A percentile compares a stretch with the other conserved stretches of the same genome.
Evolutionary conservation across 2,888 invertebrate genomes (phyloP).

Genomic region (Agriopis marginaria): DNA sequence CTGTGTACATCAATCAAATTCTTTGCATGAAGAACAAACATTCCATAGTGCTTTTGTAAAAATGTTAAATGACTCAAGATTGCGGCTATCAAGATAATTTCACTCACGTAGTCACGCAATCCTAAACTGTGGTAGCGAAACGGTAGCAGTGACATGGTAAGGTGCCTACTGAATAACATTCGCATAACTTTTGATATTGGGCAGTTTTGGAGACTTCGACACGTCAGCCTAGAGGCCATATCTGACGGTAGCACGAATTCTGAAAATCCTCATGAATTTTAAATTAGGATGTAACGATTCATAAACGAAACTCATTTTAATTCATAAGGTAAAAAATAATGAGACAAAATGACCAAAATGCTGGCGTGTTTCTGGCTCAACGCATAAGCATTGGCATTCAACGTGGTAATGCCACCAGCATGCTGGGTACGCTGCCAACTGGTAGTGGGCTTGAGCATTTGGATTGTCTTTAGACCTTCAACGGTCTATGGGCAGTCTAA

Average conservation of each 20-base stretch:
- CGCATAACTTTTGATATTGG: slow-evolving; percentile 20
- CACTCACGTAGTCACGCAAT: slow-evolving; percentile 32
- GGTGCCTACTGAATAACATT: slow-evolving; percentile 22
- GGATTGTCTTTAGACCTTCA: too few relatives aligned
- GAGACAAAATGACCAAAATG: too few relatives aligned
- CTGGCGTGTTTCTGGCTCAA: too few relatives aligned
- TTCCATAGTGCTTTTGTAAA: slow-evolving; percentile 20
- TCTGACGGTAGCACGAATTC: slow-evolving; percentile 9
- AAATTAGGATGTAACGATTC: neutral
- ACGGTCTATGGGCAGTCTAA: too few relatives aligned
- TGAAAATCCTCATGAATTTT: slow-evolving; percentile 21
- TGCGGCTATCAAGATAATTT: slow-evolving; percentile 30
- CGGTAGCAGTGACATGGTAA: slow-evolving; percentile 33
- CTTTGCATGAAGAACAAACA: slow-evolving; percentile 6
- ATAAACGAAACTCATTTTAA: slow-evolving; percentile 6
- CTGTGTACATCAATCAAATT: slow-evolving; percentile 5
- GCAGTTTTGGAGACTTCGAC: slow-evolving; percentile 11
- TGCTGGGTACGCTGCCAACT: too few relatives aligned
- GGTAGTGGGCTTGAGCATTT: too few relatives aligned
- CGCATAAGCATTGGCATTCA: too few relatives aligned
- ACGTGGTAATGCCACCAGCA: too few relatives aligned
- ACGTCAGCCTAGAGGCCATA: slow-evolving; percentile 27
- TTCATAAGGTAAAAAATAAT: slow-evolving; percentile 1
- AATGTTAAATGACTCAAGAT: slow-evolving; percentile 21
- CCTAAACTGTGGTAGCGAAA: slow-evolving; percentile 25